Evolutionary conservation across 2,113 vertebrate genomes (phyloP), one percentile per base, ranked within the genome.

Genomic region (Malurus elegans): DNA sequence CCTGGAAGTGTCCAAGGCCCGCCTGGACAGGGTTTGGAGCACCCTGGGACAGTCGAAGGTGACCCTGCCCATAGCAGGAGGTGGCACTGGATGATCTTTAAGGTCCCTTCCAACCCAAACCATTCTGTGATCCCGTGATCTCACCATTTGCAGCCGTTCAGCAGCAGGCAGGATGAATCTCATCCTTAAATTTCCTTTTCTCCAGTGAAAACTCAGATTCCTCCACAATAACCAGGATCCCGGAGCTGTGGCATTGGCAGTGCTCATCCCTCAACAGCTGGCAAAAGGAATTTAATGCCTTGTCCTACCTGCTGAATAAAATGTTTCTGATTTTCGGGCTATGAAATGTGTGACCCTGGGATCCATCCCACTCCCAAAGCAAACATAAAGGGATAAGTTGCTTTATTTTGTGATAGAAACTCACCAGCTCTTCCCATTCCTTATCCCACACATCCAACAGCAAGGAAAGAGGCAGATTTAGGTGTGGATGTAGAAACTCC

Each of bases 11-110:
- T 2, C 10, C 60, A 65, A 38, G 36, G 32, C 8, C 67, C 38
- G 36, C 6, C 0, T 73, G 67, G 36, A 57, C 0, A 0, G 14
- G 8, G 8, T 14, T 79, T 72, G 67, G 32, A 80, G 4, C 44
- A 16, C 0, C 8, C 32, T 44, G 51, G 32, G 1, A 0, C 0
- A 5, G 15, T 50, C 21, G 32, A 15, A 65, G 31, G 9, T 48
- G 50, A 50, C 31, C 31, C 14, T 57, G 34, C 4, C 5, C 34
- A 9, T 23, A 34, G 31, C 19, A 50, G 3, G 16, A 4, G 5
- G 3, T 58, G 44, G 31, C 5, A 60, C 36, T 44, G 18, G 12
- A 19, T 51, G 44, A 4, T 6, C 10, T 29, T 24, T 6, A 38
- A 45, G 28, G 28, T 20, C 23, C 12, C 38, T 81, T 66, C 60